Base-by-base conservation (phyloP, 2,888 invertebrate genomes). In the Iselma pallidipennis region DNA sequence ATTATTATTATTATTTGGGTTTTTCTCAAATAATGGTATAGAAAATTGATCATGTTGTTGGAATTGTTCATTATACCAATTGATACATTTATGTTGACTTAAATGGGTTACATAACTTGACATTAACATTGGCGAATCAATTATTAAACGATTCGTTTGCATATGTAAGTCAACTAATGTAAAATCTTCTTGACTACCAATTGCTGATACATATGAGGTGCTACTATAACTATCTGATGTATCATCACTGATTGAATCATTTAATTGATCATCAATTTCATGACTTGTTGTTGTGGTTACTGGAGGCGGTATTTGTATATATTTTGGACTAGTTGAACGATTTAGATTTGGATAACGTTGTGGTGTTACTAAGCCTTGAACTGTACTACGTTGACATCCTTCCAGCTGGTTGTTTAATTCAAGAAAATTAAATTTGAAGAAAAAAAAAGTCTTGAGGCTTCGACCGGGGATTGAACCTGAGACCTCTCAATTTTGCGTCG, bases 101-200 rank as follows among this genome's bases (percentile, higher is more conserved):
- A 98, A 83, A 80, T 97, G 96, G 73, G 91, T 91, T 78, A 94
- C 89, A 78, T 98, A 98, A 76, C 96, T 96, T 4, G 95, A 92
- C 95, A 98, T 95, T 0, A 98, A 83, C 55, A 98, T 83, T 0
- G 97, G 96, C 0, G 97, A 97, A 75, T 96, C 95, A 5, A 94
- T 90, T 66, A 98, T 97, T 0, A 96, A 93, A 62, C 89, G 86
- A 62, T 82, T 78, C n/a, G 75, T 91, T 83, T 98, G 97, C 88
- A 95, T 94, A 75, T 96, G 96, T 14, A 98, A 85, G 82, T 97
- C 96, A 0, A 98, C 94, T 57, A 95, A 82, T 0, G 94, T 94
- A 81, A 94, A 89, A 77, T 95, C 95, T 82, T 96, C 95, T 79
- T 95, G 95, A 10, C 95, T 96, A 0, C 94, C 96, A 68, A 94